Conservation (phyloP, 1,140 invertebrate genomes). For the Popillia japonica region DNA sequence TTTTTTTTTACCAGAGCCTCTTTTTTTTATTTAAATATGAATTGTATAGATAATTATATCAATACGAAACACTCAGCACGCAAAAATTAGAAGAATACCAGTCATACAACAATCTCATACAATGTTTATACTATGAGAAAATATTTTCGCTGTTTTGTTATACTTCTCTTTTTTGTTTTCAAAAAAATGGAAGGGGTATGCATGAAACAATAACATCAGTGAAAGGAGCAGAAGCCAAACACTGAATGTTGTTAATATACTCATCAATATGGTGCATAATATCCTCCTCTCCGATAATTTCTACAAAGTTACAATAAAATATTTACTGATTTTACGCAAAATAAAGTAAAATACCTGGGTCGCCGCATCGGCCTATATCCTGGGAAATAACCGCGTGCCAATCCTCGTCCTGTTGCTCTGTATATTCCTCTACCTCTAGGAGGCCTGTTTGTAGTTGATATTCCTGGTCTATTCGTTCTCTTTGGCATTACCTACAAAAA, state of each 20-base stretch:
- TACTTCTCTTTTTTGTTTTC: slow-evolving; percentile 67
- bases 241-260: slow-evolving; percentile 36
- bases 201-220: slow-evolving; percentile 36
- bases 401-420: slow-evolving; percentile 67
- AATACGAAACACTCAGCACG: slow-evolving; percentile 31
- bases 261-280: slow-evolving; percentile 39
- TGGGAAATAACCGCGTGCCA: slow-evolving; percentile 70
- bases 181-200: slow-evolving; percentile 61
- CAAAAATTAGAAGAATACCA: slow-evolving; percentile 22
- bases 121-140: slow-evolving; percentile 15
- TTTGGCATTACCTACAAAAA: slow-evolving; percentile 87
- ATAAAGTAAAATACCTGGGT: slow-evolving; percentile 62
- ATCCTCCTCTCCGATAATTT: slow-evolving; percentile 39
- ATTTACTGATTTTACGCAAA: not conserved
- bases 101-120: slow-evolving; percentile 29
- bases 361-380: slow-evolving; percentile 75
- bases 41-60: slow-evolving; percentile 23
- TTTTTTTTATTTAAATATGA: too few relatives aligned
- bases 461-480: slow-evolving; percentile 95
- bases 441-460: slow-evolving; percentile 93
- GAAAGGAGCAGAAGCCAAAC: slow-evolving; percentile 31
- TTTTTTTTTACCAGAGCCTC: too few relatives aligned
- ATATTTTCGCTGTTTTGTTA: slow-evolving; percentile 25
- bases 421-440: slow-evolving; percentile 74
- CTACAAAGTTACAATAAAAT: slow-evolving; percentile 7